Evolutionary conservation across 2,888 invertebrate species (phyloP), one percentile per base, ranked within the genome.

Genomic region (Pocota personata): DNA sequence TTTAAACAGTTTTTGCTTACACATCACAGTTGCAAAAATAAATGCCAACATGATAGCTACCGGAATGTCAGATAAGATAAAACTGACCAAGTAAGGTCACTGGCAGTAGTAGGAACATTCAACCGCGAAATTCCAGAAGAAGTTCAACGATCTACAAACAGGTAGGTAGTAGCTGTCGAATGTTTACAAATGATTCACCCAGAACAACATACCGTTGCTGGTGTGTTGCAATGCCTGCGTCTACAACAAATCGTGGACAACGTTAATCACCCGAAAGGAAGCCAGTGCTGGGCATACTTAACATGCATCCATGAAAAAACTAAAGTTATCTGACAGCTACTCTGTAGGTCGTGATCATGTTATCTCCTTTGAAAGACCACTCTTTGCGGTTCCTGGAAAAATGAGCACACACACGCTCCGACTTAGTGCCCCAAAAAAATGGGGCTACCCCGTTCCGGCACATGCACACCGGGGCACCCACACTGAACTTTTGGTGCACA

Each of bases 131-230:
- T 82, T 58, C 66, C 71, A 14, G 19, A 12, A 73, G 37, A 73
- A 79, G 83, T 75, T 84, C 83, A 84, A 79, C 37, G 83, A 66
- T 78, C 82, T 67, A 43, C 32, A 24, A 37, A 32, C 79, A 79
- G 73, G 67, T 62, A 79, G 73, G 67, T 62, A 67, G 72, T 37
- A 52, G 55, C 64, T 86, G 67, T 82, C 76, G 72, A 86, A 82
- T 86, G 82, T 77, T 82, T 77, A 86, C 86, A 82, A 86, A 86
- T 82, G 86, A 86, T 72, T 86, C 86, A 82, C 48, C 77, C 37
- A 82, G 67, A 82, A 40, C 72, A n/a, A 64, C 71, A 50, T 60
- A 67, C 76, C 75, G 71, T 67, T 77, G 52, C 16, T 67, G 52
- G 35, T 24, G 69, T 24, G 75, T 19, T 58, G 48, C 14, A 48